Conservation (phyloP, 2,888 invertebrate species). For the Pollenia amentaria region DNA sequence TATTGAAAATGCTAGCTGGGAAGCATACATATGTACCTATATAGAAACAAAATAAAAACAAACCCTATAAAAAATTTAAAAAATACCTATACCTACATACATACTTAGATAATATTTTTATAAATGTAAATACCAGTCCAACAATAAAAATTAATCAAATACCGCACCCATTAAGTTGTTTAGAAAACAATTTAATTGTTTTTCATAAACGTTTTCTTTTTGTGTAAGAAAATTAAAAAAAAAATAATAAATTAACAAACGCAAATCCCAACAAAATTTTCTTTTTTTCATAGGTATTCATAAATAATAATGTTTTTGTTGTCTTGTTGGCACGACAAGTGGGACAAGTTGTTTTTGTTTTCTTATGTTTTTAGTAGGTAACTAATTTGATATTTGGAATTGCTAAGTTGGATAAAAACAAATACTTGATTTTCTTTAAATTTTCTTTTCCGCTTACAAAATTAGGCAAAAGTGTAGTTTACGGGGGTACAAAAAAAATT, state of each 20-base stretch:
- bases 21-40: too few relatives aligned
- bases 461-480: too few relatives aligned
- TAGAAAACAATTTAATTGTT: slow-evolving; percentile 14
- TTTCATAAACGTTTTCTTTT: slow-evolving; percentile 12
- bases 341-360: too few relatives aligned
- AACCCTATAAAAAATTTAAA: background rate
- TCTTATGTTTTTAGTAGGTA: too few relatives aligned
- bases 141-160: slow-evolving; percentile 47
- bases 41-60: too few relatives aligned
- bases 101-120: too few relatives aligned
- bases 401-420: too few relatives aligned
- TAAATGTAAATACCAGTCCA: background rate
- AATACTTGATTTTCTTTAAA: too few relatives aligned
- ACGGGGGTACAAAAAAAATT: too few relatives aligned
- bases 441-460: too few relatives aligned
- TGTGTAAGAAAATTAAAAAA: slow-evolving; percentile 58
- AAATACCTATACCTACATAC: background rate
- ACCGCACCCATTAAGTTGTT: slow-evolving; percentile 63
- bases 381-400: too few relatives aligned
- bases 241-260: slow-evolving; percentile 36
- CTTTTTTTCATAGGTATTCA: slow-evolving; percentile 18
- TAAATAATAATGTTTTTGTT: slow-evolving; percentile 26
- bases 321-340: slow-evolving; percentile 2
- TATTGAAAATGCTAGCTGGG: too few relatives aligned
- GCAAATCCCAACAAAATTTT: slow-evolving; percentile 15